Conservation (phyloP, 2,797 vertebrate species). For the Poecilia gillii region DNA sequence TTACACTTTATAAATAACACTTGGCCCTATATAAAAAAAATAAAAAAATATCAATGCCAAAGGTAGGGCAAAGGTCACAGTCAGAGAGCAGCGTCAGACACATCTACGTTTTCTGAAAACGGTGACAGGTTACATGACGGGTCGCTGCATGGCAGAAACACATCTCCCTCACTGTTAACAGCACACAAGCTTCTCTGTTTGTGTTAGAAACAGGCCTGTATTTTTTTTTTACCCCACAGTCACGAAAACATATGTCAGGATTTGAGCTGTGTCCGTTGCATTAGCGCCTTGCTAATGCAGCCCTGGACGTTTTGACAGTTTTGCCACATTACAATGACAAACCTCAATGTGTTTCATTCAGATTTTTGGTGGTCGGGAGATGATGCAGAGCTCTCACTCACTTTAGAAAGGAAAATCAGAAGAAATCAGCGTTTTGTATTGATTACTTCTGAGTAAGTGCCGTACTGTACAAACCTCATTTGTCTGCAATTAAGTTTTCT, state of each 20-base stretch:
- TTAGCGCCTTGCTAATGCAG: neutral
- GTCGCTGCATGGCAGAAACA: slow-evolving; percentile 49
- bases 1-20: neutral
- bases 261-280: slow-evolving; percentile 15
- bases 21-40: neutral
- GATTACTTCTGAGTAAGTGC: neutral
- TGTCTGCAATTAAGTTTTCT: neutral
- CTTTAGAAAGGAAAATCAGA: neutral
- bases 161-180: slow-evolving; percentile 36
- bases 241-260: slow-evolving; percentile 43
- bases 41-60: neutral
- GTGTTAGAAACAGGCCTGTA: slow-evolving; percentile 44
- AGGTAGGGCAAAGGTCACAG: slow-evolving; percentile 14
- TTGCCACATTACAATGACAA: neutral
- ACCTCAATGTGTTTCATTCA: neutral
- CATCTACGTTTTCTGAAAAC: neutral
- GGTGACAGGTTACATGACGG: slow-evolving; percentile 25
- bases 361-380: neutral
- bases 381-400: neutral
- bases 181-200: slow-evolving; percentile 49
- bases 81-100: slow-evolving; percentile 22
- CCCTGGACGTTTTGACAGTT: neutral
- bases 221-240: slow-evolving; percentile 42
- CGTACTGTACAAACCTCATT: neutral
- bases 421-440: neutral